A percentile compares a stretch with the other conserved stretches of the same genome.
Evolutionary conservation across 2,888 invertebrate species (phyloP).

Genomic region (Euproctis similis): DNA sequence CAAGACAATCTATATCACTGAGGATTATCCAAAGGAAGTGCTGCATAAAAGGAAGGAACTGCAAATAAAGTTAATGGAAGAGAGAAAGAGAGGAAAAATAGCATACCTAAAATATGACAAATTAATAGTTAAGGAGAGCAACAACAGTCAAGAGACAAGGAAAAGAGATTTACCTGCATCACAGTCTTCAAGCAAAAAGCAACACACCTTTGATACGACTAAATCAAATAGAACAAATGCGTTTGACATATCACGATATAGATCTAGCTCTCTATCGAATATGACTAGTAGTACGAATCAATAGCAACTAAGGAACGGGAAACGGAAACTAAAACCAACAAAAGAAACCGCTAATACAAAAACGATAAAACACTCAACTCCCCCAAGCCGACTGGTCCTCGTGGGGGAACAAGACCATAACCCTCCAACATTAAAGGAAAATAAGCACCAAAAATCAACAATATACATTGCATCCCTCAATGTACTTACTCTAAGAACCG

Average conservation of each 20-base stretch:
- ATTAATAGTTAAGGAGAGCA: not conserved
- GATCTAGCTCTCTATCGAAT: conserved; percentile 17
- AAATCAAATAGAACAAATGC: conserved; percentile 19
- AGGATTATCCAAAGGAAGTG: not conserved
- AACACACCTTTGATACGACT: no score
- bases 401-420: conserved; percentile 6
- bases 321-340: conserved; percentile 7
- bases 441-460: no score
- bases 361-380: not conserved
- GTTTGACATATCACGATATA: conserved; percentile 4
- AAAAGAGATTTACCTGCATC: conserved; percentile 3
- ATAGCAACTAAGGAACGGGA: conserved; percentile 18
- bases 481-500: not conserved
- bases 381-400: conserved; percentile 4
- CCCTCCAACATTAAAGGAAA: no score
- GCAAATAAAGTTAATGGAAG: not conserved
- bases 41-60: not conserved
- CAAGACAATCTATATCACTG: conserved; percentile 2
- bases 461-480: not conserved
- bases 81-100: not conserved
- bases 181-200: no score
- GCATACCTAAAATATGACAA: not conserved
- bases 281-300: conserved; percentile 10
- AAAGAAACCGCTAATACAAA: not conserved
- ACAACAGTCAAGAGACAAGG: conserved; percentile 1